Percentiles rank a stretch among this genome's conserved stretches.
Conservation (phyloP, 2,888 invertebrate species). For the Cyclophora punctaria region DNA sequence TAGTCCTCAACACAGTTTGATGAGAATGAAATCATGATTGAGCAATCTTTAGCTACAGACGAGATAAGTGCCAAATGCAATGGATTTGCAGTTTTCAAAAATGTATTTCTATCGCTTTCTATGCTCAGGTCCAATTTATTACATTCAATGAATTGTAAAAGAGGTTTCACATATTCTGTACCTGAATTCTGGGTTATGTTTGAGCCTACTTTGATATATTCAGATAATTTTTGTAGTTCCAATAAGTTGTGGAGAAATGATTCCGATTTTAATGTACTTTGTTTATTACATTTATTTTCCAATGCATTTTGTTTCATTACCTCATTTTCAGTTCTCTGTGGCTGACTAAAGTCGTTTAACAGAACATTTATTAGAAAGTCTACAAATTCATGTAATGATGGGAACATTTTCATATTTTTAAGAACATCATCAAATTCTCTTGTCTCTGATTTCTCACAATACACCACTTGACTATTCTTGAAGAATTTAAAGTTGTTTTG, state of each 20-base stretch:
- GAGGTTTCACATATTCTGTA: conserved; percentile 35
- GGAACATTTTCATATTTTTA: conserved; percentile 28
- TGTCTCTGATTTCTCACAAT: conserved; percentile 33
- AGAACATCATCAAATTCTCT: conserved; percentile 30
- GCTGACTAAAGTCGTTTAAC: conserved; percentile 19
- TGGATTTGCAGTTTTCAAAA: conserved; percentile 27
- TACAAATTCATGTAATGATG: conserved; percentile 33
- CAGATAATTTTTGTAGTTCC: conserved; percentile 43
- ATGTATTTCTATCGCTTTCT: conserved; percentile 25
- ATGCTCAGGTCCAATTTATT: conserved; percentile 30
- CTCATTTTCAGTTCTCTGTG: conserved; percentile 14
- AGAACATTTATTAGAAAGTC: conserved; percentile 49
- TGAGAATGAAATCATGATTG: conserved; percentile 77
- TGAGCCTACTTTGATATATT: conserved; percentile 19
- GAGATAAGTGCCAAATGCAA: conserved; percentile 67
- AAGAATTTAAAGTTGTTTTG: conserved; percentile 80
- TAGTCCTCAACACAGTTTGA: conserved; percentile 24
- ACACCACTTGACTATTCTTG: conserved; percentile 47
- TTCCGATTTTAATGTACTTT: conserved; percentile 16
- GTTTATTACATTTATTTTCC: conserved; percentile 26
- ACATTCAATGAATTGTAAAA: conserved; percentile 31
- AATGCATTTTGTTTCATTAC: not conserved
- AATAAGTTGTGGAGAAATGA: conserved; percentile 42
- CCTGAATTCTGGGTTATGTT: conserved; percentile 15
- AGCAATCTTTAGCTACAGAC: conserved; percentile 81